Evolutionary conservation across 1,140 invertebrate species (phyloP), one percentile per base, ranked within the genome.

Genomic region (Hermatobates lingyangjiaoensis): DNA sequence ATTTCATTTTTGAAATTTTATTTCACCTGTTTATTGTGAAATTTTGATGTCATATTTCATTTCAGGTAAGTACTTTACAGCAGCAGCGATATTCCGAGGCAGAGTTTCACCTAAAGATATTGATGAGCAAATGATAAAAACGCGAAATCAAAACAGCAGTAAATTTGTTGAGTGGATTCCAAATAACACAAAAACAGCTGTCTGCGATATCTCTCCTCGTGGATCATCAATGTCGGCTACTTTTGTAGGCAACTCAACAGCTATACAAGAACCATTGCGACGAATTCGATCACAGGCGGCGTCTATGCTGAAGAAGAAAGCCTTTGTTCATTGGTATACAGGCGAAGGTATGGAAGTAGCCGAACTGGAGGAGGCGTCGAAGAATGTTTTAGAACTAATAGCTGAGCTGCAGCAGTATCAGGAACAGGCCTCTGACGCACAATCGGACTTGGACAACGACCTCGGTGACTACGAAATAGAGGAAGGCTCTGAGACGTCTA

Each of bases 121-220:
- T 26, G 48, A 50, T 1, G 21, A 52, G 18, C 18, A 54, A 60
- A 84, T 88, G 76, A 65, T 85, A 25, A 86, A 86, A 59, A 78
- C 87, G 49, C 87, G 90, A 63, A 88, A 85, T 66, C 90, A 90
- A 67, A 90, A 56, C 30, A 25, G 45, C 3, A 24, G 62, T 72
- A 81, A 81, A 64, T 87, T 85, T 60, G 81, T 85, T 27, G 80
- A 83, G 61, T 86, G 83, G 79, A 81, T 83, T 57, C 80, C 75
- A 0, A 79, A 78, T 56, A 80, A 80, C 52, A 71, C 80, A 2
- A 81, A 81, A 61, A 76, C 76, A 0, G 80, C 83, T 0, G 77
- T 81, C 2, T 81, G 78, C 57, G 78, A 81, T 58, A 77, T 81
- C 25, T 76, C 75, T 3, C 76, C 75, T 0, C 66, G 72, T 24